Percentiles rank a stretch among this genome's conserved stretches.
Evolutionary conservation across 2,113 vertebrate species (phyloP).

Genomic region (Dicerorhinus sumatrensis): DNA sequence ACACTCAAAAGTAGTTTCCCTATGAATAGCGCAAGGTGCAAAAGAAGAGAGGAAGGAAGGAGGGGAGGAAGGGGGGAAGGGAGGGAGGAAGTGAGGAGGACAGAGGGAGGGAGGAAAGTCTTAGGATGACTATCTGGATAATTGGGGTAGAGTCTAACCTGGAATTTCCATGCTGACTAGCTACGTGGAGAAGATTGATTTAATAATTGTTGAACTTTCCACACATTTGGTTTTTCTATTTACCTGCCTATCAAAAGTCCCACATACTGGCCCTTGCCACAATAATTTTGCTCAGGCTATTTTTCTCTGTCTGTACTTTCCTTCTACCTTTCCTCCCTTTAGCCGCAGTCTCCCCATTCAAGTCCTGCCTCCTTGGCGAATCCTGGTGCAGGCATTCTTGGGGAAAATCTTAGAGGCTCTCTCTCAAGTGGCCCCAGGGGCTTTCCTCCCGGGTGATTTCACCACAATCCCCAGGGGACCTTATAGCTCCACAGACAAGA

Average conservation of each 20-base stretch:
- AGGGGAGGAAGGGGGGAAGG: accelerated
- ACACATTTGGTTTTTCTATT: background rate
- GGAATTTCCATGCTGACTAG: background rate
- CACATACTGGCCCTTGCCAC: background rate
- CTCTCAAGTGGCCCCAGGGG: background rate
- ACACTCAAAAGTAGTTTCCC: slow-evolving; percentile 13
- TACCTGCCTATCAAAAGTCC: background rate
- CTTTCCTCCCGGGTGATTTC: background rate
- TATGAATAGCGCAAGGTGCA: background rate
- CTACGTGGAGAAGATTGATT: background rate
- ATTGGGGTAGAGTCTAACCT: background rate
- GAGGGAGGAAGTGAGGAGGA: accelerated
- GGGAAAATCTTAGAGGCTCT: background rate
- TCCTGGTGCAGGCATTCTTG: background rate
- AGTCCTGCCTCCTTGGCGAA: background rate
- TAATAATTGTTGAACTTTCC: background rate
- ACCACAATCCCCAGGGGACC: background rate
- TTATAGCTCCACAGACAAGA: background rate
- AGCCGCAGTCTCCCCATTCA: background rate
- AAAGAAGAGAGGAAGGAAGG: background rate
- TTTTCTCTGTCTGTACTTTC: background rate
- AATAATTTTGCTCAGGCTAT: background rate
- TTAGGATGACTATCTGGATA: background rate
- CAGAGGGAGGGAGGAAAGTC: background rate
- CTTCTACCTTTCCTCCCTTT: background rate